phyloP scores from a whole-genome alignment of 2,113 vertebrate genomes.

The Malurus elegans region DNA sequence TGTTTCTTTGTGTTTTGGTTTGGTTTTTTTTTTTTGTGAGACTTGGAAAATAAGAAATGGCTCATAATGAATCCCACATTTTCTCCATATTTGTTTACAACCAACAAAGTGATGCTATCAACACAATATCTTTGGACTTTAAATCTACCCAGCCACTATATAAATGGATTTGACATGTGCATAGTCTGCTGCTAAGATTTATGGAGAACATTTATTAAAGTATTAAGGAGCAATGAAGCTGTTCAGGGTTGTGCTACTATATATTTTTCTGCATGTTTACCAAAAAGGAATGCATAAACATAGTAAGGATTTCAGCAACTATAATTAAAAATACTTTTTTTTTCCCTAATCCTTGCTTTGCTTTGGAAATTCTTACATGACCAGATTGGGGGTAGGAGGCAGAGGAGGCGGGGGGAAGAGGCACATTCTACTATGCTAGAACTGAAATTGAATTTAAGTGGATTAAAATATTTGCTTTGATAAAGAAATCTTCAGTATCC shows the following conservation, averaged over 20 bases:
- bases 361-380: constrained; percentile 30
- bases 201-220: constrained; percentile 37
- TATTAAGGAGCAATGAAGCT: neutral
- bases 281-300: neutral
- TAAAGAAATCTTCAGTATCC: neutral
- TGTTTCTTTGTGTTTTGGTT: too few relatives aligned
- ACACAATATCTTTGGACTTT: neutral
- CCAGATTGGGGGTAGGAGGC: neutral
- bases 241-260: neutral
- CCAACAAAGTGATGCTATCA: neutral
- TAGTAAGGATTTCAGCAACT: neutral
- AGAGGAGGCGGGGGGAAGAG: neutral
- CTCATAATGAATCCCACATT: neutral
- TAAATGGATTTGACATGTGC: neutral
- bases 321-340: constrained; percentile 7
- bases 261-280: neutral
- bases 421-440: neutral
- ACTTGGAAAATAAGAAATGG: neutral
- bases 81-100: constrained; percentile 22
- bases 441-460: neutral
- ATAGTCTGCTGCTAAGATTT: constrained; percentile 41
- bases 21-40: neutral
- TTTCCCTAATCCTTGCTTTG: neutral
- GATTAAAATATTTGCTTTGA: neutral
- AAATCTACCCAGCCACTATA: neutral